Evolutionary conservation across 2,797 vertebrate genomes (phyloP).

Genomic region (Diplodus sargus): DNA sequence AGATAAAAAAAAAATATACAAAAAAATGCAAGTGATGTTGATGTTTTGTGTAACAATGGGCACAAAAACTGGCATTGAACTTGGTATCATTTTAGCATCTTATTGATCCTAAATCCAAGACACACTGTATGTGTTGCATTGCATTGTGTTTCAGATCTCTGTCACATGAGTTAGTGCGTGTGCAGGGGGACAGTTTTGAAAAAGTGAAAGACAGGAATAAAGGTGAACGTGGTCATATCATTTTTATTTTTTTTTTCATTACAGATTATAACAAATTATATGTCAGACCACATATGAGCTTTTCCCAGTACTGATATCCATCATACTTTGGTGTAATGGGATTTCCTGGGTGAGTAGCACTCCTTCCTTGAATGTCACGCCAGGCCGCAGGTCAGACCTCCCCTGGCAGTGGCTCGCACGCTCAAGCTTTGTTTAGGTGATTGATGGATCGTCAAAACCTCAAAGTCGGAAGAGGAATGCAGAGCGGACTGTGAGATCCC

Average conservation of each 20-base stretch:
- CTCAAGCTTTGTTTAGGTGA: conserved; percentile 79
- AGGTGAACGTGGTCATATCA: conserved; percentile 68
- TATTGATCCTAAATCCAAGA: not conserved
- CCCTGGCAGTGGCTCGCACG: conserved; percentile 73
- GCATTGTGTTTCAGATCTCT: conserved; percentile 10
- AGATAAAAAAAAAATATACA: not conserved
- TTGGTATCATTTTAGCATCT: not conserved
- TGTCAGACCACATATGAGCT: conserved; percentile 83
- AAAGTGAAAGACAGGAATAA: conserved; percentile 69
- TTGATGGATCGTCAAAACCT: conserved; percentile 84
- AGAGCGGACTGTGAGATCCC: conserved; percentile 50
- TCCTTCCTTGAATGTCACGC: conserved; percentile 85
- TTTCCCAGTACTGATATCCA: conserved; percentile 79
- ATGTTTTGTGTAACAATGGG: not conserved
- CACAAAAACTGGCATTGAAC: not conserved
- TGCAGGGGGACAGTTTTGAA: conserved; percentile 42
- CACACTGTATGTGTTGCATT: not conserved
- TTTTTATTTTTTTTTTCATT: conserved; percentile 37
- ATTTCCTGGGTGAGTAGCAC: conserved; percentile 85
- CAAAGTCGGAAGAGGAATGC: conserved; percentile 68
- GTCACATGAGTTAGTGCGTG: conserved; percentile 12
- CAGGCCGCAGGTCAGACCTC: conserved; percentile 84
- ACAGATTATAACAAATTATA: conserved; percentile 86
- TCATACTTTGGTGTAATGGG: conserved; percentile 87
- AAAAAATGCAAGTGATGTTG: not conserved